Percentiles rank a stretch among this genome's conserved stretches.
phyloP scores from a whole-genome alignment of 2,797 vertebrate species.

The Myiotriccus ornatus region DNA sequence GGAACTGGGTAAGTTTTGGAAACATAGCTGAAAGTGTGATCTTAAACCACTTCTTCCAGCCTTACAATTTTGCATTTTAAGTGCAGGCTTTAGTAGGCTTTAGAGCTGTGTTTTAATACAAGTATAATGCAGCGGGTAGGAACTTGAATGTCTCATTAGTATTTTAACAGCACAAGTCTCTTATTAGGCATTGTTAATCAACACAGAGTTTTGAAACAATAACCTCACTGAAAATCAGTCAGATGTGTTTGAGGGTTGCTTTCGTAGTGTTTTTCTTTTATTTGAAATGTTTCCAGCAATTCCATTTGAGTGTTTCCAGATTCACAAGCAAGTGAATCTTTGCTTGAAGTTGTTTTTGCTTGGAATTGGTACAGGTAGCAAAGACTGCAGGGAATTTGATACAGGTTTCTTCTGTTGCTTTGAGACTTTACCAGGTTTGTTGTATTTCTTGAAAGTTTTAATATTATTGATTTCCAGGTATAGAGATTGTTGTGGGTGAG shows the following conservation, averaged over 20 bases:
- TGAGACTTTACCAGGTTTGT: neutral
- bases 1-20: neutral
- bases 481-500: neutral
- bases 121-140: neutral
- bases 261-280: neutral
- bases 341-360: neutral
- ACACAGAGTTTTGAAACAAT: neutral
- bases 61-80: neutral
- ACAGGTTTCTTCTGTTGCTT: neutral
- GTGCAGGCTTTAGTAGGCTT: neutral
- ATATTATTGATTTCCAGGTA: accelerated
- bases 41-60: neutral
- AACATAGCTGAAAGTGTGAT: neutral
- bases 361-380: neutral
- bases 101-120: neutral
- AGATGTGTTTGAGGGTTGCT: neutral
- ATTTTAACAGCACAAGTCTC: neutral
- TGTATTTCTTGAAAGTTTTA: neutral
- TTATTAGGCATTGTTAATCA: neutral
- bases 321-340: neutral
- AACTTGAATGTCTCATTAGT: neutral
- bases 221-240: neutral
- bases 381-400: neutral
- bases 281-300: neutral
- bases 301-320: accelerated